These are phyloP conservation scores for Cryptotis parvus DNA, from an alignment of 2,113 vertebrate genomes.

Conservation along the genomic window DNA sequence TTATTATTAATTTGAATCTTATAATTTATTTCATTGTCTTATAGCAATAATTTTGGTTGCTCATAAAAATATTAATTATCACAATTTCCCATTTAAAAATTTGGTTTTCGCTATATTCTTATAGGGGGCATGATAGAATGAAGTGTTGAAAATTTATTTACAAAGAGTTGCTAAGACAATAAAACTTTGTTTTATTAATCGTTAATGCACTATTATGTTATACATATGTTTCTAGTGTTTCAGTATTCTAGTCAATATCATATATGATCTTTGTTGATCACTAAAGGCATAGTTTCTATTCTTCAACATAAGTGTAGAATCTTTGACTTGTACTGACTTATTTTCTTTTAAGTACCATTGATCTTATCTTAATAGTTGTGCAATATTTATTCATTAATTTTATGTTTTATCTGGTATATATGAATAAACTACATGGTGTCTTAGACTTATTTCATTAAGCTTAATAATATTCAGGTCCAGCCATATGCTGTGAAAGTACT, in stretches of 20 bases:
- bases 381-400: background rate
- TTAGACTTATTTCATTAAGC: background rate
- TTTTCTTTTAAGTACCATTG: background rate
- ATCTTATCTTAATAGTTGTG: too few relatives aligned
- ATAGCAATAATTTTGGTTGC: too few relatives aligned
- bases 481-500: background rate
- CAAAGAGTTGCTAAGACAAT: background rate
- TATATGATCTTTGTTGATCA: background rate
- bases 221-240: too few relatives aligned
- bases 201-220: too few relatives aligned
- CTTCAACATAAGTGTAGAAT: background rate
- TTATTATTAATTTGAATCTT: too few relatives aligned
- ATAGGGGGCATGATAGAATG: too few relatives aligned
- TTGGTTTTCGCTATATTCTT: too few relatives aligned
- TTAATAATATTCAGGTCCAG: background rate
- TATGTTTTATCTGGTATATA: background rate
- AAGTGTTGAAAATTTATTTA: too few relatives aligned
- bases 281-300: background rate
- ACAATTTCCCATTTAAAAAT: too few relatives aligned
- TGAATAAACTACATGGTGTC: background rate
- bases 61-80: too few relatives aligned
- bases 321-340: background rate
- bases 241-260: too few relatives aligned
- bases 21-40: too few relatives aligned
- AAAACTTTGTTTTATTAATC: background rate